Evolutionary conservation across 2,113 vertebrate genomes (phyloP), one percentile per base, ranked within the genome.

Genomic region (Sarotherodon lohbergeri): DNA sequence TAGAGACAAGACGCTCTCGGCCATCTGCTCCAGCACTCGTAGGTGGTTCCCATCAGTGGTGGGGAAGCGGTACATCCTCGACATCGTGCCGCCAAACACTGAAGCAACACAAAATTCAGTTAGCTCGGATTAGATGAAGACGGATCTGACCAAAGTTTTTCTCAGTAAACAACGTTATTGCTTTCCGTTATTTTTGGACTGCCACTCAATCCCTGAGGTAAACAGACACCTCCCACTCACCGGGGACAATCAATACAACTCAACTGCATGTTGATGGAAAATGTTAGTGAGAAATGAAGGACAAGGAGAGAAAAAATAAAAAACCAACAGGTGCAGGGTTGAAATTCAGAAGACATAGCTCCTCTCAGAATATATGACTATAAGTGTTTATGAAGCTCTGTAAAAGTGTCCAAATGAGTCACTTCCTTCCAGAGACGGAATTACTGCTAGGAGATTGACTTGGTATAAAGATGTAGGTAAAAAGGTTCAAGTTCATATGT

Each of bases 81-180:
- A 98, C 97, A 99, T 98, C 82, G 98, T 98, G 0, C 99, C 99
- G 2, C 98, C 98, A 9, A 99, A 99, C 94, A 98, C 99, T 99
- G 84, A 22, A 24, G 54, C 4, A 14, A 32, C 27, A 41, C 27
- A 56, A n/a, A 22, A 86, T 16, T 57, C 5, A 41, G 27, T 89
- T 56, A 89, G 46, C 2, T 9, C 29, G 5, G 24, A 82, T 82
- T 52, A 10, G n/a, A 68, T 78, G 73, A 54, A 56, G 56, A 54
- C 12, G 12, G 5, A 81, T 16, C 16, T 41, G 22, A n/a, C n/a
- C 39, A 39, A 48, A 14, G 24, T 22, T 85, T 59, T 12, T 78
- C 73, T 52, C 17, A 32, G 27, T 52, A 52, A 78, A 78, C 46
- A 52, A 52, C 6, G 1, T 78, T 78, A 78, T n/a, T 34, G 73